Evolutionary conservation across 2,113 vertebrate genomes (phyloP), one percentile per base, ranked within the genome.

Genomic region (Chunga burmeisteri): DNA sequence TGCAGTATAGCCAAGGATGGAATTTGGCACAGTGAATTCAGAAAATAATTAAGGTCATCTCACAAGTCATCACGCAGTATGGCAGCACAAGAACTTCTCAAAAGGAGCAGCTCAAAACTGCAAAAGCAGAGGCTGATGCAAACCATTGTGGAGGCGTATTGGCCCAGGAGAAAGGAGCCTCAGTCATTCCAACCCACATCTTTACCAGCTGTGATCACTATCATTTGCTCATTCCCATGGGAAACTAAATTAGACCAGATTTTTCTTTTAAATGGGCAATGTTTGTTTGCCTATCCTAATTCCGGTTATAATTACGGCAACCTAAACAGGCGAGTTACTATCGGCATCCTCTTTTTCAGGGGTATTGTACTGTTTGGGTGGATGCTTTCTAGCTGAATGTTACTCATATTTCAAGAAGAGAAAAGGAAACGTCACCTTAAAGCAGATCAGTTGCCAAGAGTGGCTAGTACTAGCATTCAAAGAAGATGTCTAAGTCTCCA

Each of bases 31-130:
- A 46, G 30, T 0, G 16, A 81, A 32, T 34, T 55, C 63, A 71
- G 23, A 63, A 89, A 58, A 62, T 86, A 71, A 65, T 38, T 16
- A 34, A 88, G 74, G 34, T 46, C 81, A 66, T 8, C 62, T 72
- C 87, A 83, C 22, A 30, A 83, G 79, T 14, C 85, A 80, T 46
- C 81, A 38, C 59, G 36, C 44, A 61, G 68, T 10, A 16, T 13
- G 53, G 78, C 66, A 94, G 61, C 68, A 62, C 29, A 6, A 23
- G 8, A 4, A 42, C 47, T 87, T 62, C 93, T n/a, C 81, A 25
- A 92, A 94, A 94, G 91, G 92, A 97, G 93, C 95, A 96, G 77
- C 73, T 87, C 61, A 16, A 9, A 72, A 22, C 72, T 34, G 83
- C 83, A 81, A 58, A 59, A 68, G 91, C 73, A 93, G 70, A 90